Conservation (phyloP, 2,113 vertebrate genomes). For the Podarcis muralis region DNA sequence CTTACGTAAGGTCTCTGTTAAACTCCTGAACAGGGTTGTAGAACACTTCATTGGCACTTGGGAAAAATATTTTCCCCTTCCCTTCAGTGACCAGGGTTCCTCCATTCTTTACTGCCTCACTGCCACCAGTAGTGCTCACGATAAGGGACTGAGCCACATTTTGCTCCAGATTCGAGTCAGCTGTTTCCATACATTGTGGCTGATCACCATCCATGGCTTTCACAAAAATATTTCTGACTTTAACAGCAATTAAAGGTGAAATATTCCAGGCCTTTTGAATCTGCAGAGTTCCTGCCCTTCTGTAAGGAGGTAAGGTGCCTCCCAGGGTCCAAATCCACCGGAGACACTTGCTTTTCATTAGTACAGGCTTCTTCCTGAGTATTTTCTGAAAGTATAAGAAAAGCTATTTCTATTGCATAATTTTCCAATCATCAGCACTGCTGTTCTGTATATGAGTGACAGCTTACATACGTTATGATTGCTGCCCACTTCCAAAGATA, state of each 20-base stretch:
- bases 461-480: background rate
- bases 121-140: background rate
- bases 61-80: slow-evolving; percentile 84
- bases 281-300: background rate
- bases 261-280: background rate
- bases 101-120: slow-evolving; percentile 54
- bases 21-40: slow-evolving; percentile 95
- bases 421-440: background rate
- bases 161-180: background rate
- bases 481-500: background rate
- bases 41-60: slow-evolving; percentile 90
- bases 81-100: slow-evolving; percentile 85
- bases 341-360: background rate
- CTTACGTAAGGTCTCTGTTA: slow-evolving; percentile 92
- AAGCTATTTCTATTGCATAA: background rate
- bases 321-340: background rate
- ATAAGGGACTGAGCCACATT: background rate
- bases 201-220: slow-evolving; percentile 10
- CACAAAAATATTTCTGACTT: background rate
- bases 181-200: background rate
- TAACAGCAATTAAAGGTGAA: background rate
- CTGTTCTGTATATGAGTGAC: background rate
- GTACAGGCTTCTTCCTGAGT: background rate
- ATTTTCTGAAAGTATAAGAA: slow-evolving; percentile 14
- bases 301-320: background rate